phyloP scores from a whole-genome alignment of 2,888 invertebrate genomes.

The Prosapia bicincta region DNA sequence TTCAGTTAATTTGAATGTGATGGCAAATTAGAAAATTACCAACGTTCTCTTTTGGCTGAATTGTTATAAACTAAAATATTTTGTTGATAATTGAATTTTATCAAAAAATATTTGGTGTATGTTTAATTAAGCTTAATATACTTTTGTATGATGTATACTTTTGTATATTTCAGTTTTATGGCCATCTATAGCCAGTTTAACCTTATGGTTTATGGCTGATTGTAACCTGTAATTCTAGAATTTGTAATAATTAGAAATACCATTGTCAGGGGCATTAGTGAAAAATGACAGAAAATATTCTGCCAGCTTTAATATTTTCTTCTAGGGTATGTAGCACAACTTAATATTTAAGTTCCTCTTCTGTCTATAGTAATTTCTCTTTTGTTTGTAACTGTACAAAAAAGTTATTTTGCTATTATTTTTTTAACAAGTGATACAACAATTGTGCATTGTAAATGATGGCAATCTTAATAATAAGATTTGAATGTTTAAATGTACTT shows the following conservation, averaged over 20 bases:
- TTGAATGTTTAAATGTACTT: constrained; percentile 35
- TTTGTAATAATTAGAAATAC: background rate
- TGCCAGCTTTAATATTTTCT: constrained; percentile 31
- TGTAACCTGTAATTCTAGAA: background rate
- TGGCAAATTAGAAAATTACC: background rate
- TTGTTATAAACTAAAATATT: too few species aligned
- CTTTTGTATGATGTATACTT: background rate
- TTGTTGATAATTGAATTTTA: too few species aligned
- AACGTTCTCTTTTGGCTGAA: background rate
- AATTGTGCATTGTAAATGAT: constrained; percentile 29
- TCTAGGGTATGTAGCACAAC: background rate
- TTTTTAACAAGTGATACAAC: constrained; percentile 11
- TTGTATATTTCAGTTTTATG: background rate
- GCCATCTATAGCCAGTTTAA: background rate
- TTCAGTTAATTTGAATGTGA: background rate
- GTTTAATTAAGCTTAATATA: too few species aligned
- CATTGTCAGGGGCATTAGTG: background rate
- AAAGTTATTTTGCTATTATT: constrained; percentile 16
- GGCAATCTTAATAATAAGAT: constrained; percentile 38
- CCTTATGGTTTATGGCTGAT: background rate
- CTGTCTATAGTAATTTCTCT: constrained; percentile 10
- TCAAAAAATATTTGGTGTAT: background rate
- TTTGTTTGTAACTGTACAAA: constrained; percentile 11
- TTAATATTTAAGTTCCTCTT: constrained; percentile 11
- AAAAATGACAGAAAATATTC: background rate